These are phyloP conservation scores for Lagorchestes hirsutus DNA, from an alignment of 2,797 vertebrate species.

Conservation along the genomic window DNA sequence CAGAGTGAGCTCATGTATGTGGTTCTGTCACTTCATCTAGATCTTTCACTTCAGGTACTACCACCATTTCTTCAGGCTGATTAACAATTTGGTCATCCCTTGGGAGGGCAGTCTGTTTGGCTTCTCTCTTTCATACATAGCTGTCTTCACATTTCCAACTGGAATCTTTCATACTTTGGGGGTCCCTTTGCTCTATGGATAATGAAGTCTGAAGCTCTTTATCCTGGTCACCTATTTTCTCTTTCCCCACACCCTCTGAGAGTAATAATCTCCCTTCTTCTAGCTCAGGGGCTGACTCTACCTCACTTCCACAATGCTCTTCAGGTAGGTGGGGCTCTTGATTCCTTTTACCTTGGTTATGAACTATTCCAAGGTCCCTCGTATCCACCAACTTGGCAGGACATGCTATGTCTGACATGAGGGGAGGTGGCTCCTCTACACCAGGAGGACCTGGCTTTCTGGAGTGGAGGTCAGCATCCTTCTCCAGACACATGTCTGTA, in stretches of 20 bases:
- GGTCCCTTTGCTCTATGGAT: slow-evolving; percentile 48
- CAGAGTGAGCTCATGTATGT: slow-evolving; percentile 51
- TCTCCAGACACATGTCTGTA: slow-evolving; percentile 53
- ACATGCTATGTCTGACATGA: slow-evolving; percentile 66
- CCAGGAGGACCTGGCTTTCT: slow-evolving; percentile 66
- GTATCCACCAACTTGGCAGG: slow-evolving; percentile 68
- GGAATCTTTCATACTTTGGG: slow-evolving; percentile 55
- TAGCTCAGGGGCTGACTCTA: slow-evolving; percentile 55
- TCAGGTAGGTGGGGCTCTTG: slow-evolving; percentile 71
- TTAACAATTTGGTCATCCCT: slow-evolving; percentile 54
- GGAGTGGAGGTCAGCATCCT: slow-evolving; percentile 70
- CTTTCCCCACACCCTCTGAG: slow-evolving; percentile 57
- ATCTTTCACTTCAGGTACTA: slow-evolving; percentile 42
- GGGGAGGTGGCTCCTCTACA: slow-evolving; percentile 57
- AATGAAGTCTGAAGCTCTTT: slow-evolving; percentile 25
- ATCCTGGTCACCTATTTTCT: slow-evolving; percentile 50
- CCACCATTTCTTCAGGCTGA: slow-evolving; percentile 57
- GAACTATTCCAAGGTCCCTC: slow-evolving; percentile 59
- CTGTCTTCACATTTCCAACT: slow-evolving; percentile 69
- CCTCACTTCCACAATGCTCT: slow-evolving; percentile 65
- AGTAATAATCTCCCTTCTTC: slow-evolving; percentile 63
- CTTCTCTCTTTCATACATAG: slow-evolving; percentile 64
- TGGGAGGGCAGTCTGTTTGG: slow-evolving; percentile 49
- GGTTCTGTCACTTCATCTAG: slow-evolving; percentile 60
- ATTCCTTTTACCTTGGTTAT: slow-evolving; percentile 56